Conservation (phyloP, 2,113 vertebrate species). For the Alligator sinensis region DNA sequence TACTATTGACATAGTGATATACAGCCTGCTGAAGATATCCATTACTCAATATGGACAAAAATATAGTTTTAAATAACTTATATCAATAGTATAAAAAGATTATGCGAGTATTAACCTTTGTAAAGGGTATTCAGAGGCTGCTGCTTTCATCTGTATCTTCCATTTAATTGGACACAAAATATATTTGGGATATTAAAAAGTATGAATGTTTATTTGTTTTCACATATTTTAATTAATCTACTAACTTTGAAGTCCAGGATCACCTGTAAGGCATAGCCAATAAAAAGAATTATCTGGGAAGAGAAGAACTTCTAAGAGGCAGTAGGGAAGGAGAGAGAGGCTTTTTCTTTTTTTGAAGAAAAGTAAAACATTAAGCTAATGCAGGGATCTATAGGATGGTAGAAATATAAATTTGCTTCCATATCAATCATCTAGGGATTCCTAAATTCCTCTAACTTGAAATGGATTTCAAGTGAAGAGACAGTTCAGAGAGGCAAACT, state of each 20-base stretch:
- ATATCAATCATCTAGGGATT: neutral
- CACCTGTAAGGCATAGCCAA: neutral
- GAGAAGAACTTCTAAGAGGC: neutral
- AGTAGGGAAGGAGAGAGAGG: neutral
- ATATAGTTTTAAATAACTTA: conserved; percentile 57
- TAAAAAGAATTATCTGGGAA: neutral
- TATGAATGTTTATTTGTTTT: neutral
- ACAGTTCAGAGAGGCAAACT: neutral
- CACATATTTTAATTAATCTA: neutral
- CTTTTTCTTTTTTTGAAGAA: neutral
- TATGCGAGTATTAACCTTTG: neutral
- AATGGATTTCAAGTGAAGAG: neutral
- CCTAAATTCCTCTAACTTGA: neutral
- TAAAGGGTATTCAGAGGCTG: conserved; percentile 33
- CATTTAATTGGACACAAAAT: conserved; percentile 49
- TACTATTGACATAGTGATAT: neutral
- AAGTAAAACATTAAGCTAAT: neutral
- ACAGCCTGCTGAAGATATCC: conserved; percentile 12
- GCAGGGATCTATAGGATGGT: neutral
- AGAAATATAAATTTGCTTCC: neutral
- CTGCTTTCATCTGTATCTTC: neutral
- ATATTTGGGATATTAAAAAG: conserved; percentile 23
- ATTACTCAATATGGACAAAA: conserved; percentile 37
- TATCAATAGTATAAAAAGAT: neutral
- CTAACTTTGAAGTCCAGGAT: neutral